These are phyloP conservation scores for Panagrolaimus sp. DNA, from an alignment of 1,140 invertebrate species.

Conservation along the genomic window DNA sequence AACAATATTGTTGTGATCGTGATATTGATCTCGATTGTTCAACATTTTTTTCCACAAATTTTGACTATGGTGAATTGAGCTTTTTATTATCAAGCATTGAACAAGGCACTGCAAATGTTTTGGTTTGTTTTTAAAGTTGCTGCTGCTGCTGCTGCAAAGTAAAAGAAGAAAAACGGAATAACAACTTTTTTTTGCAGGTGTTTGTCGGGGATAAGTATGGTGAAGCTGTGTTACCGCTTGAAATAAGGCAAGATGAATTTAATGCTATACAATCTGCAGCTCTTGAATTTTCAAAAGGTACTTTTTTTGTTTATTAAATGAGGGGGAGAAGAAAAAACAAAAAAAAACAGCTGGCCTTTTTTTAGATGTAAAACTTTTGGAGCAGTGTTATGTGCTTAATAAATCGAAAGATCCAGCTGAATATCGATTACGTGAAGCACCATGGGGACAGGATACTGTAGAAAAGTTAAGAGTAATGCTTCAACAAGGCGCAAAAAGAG, in stretches of 20 bases:
- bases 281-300: slow-evolving; percentile 41
- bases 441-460: slow-evolving; percentile 9
- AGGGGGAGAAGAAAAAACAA: background rate
- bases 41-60: slow-evolving; percentile 31
- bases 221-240: slow-evolving; percentile 39
- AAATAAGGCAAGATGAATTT: slow-evolving; percentile 40
- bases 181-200: slow-evolving; percentile 21
- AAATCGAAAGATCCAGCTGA: slow-evolving; percentile 8
- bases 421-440: background rate
- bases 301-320: background rate
- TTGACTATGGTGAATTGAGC: background rate
- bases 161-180: background rate
- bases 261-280: slow-evolving; percentile 39
- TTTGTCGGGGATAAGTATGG: slow-evolving; percentile 48
- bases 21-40: slow-evolving; percentile 45
- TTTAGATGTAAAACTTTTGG: slow-evolving; percentile 6
- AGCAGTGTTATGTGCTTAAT: background rate
- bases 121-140: slow-evolving; percentile 47
- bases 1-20: slow-evolving; percentile 44
- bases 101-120: slow-evolving; percentile 8
- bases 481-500: slow-evolving; percentile 19
- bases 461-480: background rate
- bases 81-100: slow-evolving; percentile 20
- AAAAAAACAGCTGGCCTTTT: background rate
- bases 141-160: slow-evolving; percentile 45